phyloP scores from a whole-genome alignment of 2,113 vertebrate species.

The Narcine bancroftii region DNA sequence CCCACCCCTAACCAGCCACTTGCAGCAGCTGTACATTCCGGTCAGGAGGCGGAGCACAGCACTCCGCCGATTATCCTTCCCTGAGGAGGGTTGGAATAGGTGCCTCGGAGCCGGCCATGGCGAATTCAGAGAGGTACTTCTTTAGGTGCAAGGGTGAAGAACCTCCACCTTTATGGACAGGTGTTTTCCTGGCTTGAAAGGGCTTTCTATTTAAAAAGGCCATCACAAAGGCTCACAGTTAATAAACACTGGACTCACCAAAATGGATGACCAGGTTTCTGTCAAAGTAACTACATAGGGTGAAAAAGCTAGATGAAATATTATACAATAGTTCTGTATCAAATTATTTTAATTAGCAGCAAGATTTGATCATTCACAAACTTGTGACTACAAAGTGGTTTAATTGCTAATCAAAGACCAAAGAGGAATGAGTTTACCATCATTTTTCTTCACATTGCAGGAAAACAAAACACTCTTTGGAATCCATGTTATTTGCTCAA shows the following conservation, averaged over 20 bases:
- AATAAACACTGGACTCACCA: background rate
- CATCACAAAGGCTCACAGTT: background rate
- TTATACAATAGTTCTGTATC: too few species aligned
- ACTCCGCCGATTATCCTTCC: too few species aligned
- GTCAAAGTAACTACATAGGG: background rate
- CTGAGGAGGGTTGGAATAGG: too few species aligned
- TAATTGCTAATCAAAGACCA: background rate
- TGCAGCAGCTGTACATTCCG: too few species aligned
- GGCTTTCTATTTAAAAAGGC: too few species aligned
- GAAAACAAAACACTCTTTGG: background rate
- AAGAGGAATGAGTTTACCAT: background rate
- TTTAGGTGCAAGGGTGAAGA: too few species aligned
- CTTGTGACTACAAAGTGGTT: background rate
- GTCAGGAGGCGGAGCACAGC: too few species aligned
- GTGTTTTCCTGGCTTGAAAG: too few species aligned
- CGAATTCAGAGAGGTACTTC: too few species aligned
- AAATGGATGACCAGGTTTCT: background rate
- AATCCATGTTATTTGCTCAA: background rate
- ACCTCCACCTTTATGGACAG: too few species aligned
- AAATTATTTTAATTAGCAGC: background rate
- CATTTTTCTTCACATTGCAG: background rate
- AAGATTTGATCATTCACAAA: background rate
- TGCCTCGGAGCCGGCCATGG: too few species aligned
- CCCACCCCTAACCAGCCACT: too few species aligned
- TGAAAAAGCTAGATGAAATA: background rate